Conservation (phyloP, 2,888 invertebrate species). For the Blastobasis lacticolella region DNA sequence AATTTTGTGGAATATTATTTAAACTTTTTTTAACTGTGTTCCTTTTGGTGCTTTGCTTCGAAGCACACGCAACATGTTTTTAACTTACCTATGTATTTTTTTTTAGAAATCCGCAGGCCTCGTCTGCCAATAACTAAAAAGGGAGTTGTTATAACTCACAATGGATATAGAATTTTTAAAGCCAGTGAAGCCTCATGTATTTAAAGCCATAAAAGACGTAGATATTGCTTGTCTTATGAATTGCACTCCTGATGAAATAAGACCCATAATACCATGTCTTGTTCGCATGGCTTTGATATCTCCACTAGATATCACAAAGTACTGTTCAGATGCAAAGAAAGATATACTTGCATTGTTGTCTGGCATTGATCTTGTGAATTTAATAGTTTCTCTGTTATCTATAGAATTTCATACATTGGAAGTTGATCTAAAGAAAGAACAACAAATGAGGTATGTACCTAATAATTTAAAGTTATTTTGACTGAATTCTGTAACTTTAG, state of each 20-base stretch:
- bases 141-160: no score
- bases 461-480: no score
- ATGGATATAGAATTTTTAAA: constrained; percentile 62
- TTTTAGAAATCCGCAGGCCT: no score
- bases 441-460: constrained; percentile 80
- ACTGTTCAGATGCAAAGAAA: constrained; percentile 88
- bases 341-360: constrained; percentile 91
- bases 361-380: constrained; percentile 94
- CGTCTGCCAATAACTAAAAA: no score
- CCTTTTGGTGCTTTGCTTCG: no score
- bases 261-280: constrained; percentile 93
- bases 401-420: constrained; percentile 96
- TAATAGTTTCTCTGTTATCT: constrained; percentile 92
- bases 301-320: constrained; percentile 88
- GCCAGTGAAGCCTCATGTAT: constrained; percentile 80
- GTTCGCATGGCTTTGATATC: constrained; percentile 93
- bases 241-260: constrained; percentile 84
- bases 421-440: constrained; percentile 93
- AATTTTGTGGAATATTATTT: no score
- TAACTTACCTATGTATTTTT: no score
- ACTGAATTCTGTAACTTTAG: no score
- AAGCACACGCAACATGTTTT: no score
- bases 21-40: no score
- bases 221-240: constrained; percentile 83
- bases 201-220: constrained; percentile 87